These are phyloP conservation scores for Noctuana brunneofusca DNA, from an alignment of 2,888 invertebrate species.

Conservation along the genomic window DNA sequence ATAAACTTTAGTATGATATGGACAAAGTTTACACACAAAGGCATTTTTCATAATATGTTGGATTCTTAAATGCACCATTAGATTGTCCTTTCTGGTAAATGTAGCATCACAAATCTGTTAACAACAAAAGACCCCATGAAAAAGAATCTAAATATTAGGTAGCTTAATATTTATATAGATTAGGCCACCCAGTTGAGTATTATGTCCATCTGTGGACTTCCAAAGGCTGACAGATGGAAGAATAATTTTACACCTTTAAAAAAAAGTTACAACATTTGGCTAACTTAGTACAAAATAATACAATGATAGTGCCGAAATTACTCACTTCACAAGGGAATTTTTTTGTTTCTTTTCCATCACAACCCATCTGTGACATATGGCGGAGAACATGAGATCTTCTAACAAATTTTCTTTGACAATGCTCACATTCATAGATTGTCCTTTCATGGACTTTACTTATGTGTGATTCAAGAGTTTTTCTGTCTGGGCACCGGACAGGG, in stretches of 20 bases:
- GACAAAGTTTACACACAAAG: slow-evolving; percentile 63
- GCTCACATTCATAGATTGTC: slow-evolving; percentile 82
- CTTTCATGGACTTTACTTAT: slow-evolving; percentile 84
- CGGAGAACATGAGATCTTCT: slow-evolving; percentile 89
- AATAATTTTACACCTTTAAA: no score
- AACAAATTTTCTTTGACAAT: slow-evolving; percentile 88
- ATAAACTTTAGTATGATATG: slow-evolving; percentile 59
- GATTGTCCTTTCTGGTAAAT: slow-evolving; percentile 89
- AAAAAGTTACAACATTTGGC: no score
- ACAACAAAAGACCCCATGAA: background rate
- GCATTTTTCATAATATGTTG: slow-evolving; percentile 67
- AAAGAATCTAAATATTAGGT: background rate
- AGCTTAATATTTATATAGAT: no score
- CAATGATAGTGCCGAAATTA: no score
- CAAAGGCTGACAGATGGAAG: no score
- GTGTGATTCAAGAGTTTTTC: slow-evolving; percentile 85
- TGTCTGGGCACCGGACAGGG: slow-evolving; percentile 84
- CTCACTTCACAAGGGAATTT: slow-evolving; percentile 66
- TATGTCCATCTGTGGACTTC: no score
- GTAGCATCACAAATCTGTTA: slow-evolving; percentile 83
- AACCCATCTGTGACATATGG: slow-evolving; percentile 87
- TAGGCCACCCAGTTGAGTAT: no score
- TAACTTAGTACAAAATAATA: no score
- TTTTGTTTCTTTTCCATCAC: slow-evolving; percentile 76
- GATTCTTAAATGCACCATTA: slow-evolving; percentile 87